Percentiles rank a stretch among this genome's conserved stretches.
Conservation (phyloP, 2,113 vertebrate species). For the Semnopithecus entellus region DNA sequence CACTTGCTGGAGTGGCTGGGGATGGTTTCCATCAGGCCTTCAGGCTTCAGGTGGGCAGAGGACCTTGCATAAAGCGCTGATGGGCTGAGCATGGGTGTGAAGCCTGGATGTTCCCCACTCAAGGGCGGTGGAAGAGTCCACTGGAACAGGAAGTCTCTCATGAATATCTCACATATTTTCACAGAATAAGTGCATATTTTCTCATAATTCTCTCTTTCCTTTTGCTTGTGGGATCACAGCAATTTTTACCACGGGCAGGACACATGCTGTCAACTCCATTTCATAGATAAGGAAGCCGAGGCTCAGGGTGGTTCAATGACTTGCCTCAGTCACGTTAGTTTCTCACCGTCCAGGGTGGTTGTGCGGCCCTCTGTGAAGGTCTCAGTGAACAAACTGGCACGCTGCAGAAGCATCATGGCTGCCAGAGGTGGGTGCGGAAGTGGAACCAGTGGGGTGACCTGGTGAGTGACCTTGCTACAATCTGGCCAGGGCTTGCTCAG, state of each 20-base stretch:
- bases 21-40: neutral
- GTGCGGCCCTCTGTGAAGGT: neutral
- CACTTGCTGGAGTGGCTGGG: neutral
- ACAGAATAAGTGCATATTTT: neutral
- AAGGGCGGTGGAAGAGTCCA: too few relatives aligned
- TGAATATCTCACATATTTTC: neutral
- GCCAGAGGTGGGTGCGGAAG: neutral
- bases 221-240: neutral
- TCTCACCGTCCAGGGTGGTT: neutral
- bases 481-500: neutral
- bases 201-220: neutral
- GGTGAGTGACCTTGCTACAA: neutral
- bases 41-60: neutral
- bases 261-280: neutral
- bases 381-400: neutral
- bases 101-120: neutral
- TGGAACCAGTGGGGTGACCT: fast-evolving
- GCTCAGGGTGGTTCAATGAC: neutral
- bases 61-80: neutral
- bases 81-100: neutral
- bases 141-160: neutral
- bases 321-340: neutral
- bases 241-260: neutral
- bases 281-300: neutral
- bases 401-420: neutral